Evolutionary conservation across 2,797 vertebrate genomes (phyloP), one percentile per base, ranked within the genome.

Genomic region (Ataeniobius toweri): DNA sequence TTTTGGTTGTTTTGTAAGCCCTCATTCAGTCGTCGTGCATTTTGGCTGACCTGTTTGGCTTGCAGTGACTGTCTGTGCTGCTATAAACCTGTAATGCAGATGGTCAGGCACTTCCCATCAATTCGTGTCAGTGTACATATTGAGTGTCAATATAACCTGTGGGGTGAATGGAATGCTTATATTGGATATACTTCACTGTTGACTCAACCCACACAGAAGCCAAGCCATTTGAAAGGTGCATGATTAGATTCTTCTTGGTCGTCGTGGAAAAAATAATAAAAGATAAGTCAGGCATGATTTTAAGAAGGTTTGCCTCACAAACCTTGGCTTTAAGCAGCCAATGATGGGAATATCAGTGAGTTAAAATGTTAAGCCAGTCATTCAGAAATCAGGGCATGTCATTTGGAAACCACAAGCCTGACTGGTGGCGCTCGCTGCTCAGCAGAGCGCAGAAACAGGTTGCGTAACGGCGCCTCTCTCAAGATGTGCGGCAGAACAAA

Each of bases 1-100:
- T 65, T 63, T 63, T 20, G 5, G 16, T 65, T 67, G 31, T 67
- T 41, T 41, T 96, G 97, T 97, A 96, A 95, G 96, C 95, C 96
- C 95, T 96, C 96, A 96, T 96, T 94, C 87, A 91, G 94, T 96
- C 96, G 94, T 93, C 94, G 95, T 95, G 96, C 94, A 93, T 92
- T 93, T 95, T 95, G 94, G 91, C 93, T 94, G 93, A 94, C 85
- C 90, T 89, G 96, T 94, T 93, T 94, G 93, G 95, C 94, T 94
- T 95, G 94, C 95, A 93, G 95, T 94, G 89, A 89, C 91, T 85
- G 91, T 94, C 88, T 65, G 84, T 94, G 92, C 92, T 87, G 92
- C 93, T 96, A 92, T 95, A 92, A 95, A 96, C 95, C 91, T 93
- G 94, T 95, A 91, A 92, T 88, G 88, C 91, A 90, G 91, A 93